These are phyloP conservation scores for Gastracanthus pulcherrimus DNA, from an alignment of 2,888 invertebrate genomes.

Conservation along the genomic window DNA sequence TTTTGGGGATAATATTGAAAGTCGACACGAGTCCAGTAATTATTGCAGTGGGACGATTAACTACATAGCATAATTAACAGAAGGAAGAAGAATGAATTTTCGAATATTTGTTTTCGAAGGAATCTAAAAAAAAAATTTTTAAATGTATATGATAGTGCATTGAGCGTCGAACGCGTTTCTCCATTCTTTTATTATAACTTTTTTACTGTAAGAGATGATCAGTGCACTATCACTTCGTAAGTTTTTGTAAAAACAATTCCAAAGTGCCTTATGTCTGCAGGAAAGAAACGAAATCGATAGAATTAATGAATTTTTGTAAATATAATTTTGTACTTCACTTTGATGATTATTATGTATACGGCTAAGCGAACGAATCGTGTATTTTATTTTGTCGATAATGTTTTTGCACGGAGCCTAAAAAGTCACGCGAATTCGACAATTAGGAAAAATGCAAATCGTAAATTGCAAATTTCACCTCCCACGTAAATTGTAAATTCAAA, in stretches of 20 bases:
- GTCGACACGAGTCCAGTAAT: constrained; percentile 73
- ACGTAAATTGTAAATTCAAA: constrained; percentile 56
- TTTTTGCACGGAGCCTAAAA: constrained; percentile 50
- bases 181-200: constrained; percentile 45
- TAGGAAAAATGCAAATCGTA: constrained; percentile 47
- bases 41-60: constrained; percentile 76
- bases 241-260: constrained; percentile 70
- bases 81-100: constrained; percentile 56
- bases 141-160: constrained; percentile 45
- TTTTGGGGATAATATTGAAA: constrained; percentile 75
- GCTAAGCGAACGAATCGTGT: constrained; percentile 50
- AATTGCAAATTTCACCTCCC: constrained; percentile 38
- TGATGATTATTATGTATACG: constrained; percentile 51
- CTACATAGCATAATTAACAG: constrained; percentile 73
- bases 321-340: constrained; percentile 71
- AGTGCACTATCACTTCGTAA: constrained; percentile 50
- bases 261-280: constrained; percentile 75
- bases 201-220: constrained; percentile 40
- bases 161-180: constrained; percentile 33
- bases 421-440: constrained; percentile 50
- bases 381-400: constrained; percentile 56
- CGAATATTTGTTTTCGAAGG: constrained; percentile 54
- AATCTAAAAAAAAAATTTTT: constrained; percentile 44
- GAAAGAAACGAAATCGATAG: constrained; percentile 59
- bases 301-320: constrained; percentile 68